A percentile compares a stretch with the other conserved stretches of the same genome.
Evolutionary conservation across 2,797 vertebrate species (phyloP).

Genomic region (Discoglossus pictus): DNA sequence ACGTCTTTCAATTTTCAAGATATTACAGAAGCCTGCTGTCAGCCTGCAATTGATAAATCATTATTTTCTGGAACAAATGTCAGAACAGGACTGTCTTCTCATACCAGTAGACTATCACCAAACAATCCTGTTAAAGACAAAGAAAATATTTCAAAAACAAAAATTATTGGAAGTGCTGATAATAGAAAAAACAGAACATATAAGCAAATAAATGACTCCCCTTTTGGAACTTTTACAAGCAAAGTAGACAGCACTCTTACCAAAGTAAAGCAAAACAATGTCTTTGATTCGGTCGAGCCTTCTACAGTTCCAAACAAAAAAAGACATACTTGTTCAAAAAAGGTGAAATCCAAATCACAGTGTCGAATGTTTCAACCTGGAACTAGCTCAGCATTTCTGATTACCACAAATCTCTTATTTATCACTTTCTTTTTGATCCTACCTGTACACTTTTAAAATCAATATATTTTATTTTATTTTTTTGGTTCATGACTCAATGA

Average conservation of each 20-base stretch:
- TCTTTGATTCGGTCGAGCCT: slow-evolving; percentile 82
- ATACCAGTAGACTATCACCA: slow-evolving; percentile 80
- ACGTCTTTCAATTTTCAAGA: slow-evolving; percentile 70
- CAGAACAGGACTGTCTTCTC: slow-evolving; percentile 73
- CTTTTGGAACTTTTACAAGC: slow-evolving; percentile 89
- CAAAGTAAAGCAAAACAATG: slow-evolving; percentile 80
- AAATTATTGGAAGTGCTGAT: slow-evolving; percentile 74
- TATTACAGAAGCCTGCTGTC: slow-evolving; percentile 83
- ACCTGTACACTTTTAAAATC: slow-evolving; percentile 35
- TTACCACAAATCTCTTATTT: slow-evolving; percentile 73
- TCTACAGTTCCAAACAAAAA: slow-evolving; percentile 89
- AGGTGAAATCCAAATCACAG: slow-evolving; percentile 89
- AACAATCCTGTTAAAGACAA: slow-evolving; percentile 89
- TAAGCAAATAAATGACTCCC: slow-evolving; percentile 90
- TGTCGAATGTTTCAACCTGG: slow-evolving; percentile 85
- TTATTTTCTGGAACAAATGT: slow-evolving; percentile 87
- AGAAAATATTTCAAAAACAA: slow-evolving; percentile 91
- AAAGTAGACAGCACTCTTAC: slow-evolving; percentile 84
- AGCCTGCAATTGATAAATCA: slow-evolving; percentile 87
- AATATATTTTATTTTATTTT: slow-evolving; percentile 37
- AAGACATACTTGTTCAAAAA: slow-evolving; percentile 94
- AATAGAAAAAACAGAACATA: slow-evolving; percentile 85
- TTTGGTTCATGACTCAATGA: slow-evolving; percentile 23
- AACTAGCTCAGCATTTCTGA: slow-evolving; percentile 63
- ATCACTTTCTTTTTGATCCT: slow-evolving; percentile 78